Conservation (phyloP, 2,888 invertebrate species). For the Conops quadrifasciatus region DNA sequence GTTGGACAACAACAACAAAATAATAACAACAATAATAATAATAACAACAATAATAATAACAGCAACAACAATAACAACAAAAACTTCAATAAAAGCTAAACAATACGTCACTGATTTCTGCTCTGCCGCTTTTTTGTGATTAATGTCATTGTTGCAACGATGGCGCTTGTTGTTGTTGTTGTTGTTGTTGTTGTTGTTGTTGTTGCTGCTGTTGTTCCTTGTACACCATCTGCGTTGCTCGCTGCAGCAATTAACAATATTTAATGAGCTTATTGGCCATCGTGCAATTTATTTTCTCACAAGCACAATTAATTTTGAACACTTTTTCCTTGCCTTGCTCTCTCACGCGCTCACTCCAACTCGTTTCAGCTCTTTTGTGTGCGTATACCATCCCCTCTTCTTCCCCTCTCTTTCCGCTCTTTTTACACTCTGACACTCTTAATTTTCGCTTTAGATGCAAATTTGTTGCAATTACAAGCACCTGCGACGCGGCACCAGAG, state of each 20-base stretch:
- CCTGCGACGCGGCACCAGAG: conserved; percentile 12
- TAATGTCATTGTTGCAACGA: conserved; percentile 1
- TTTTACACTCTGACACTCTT: no score
- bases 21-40: no score
- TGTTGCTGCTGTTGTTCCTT: not conserved
- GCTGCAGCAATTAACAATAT: not conserved
- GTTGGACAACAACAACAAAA: no score
- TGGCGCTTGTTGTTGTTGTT: conserved; percentile 13
- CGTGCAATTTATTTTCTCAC: no score
- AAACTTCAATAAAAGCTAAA: no score
- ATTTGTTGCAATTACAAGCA: conserved; percentile 30
- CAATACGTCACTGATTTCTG: no score
- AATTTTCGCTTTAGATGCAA: conserved; percentile 33
- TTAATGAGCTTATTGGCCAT: no score
- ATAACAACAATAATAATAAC: no score
- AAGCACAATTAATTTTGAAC: no score
- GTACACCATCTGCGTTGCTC: not conserved
- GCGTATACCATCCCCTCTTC: not conserved
- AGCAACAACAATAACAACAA: no score
- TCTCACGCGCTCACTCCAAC: not conserved
- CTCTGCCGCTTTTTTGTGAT: no score
- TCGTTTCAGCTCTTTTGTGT: not conserved
- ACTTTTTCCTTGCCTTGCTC: not conserved
- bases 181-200: not conserved
- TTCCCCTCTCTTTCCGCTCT: no score